Evolutionary conservation across 2,797 vertebrate species (phyloP).

Genomic region (Crenichthys baileyi): DNA sequence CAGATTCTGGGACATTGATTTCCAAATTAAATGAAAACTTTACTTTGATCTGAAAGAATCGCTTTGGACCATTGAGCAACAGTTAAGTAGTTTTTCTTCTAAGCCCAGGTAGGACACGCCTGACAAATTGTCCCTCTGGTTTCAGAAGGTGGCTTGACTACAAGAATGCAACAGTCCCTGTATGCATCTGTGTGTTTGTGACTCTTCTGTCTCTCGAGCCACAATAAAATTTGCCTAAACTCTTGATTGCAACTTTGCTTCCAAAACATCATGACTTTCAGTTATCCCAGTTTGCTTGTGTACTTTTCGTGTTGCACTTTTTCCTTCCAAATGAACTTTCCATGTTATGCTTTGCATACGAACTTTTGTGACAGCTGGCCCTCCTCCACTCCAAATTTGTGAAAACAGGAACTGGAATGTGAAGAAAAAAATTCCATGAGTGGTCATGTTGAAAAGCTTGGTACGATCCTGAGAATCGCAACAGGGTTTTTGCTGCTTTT

Average conservation of each 20-base stretch:
- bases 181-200: neutral
- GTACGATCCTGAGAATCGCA: constrained; percentile 1
- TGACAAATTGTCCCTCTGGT: neutral
- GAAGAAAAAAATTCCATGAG: neutral
- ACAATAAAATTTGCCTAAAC: too few relatives aligned
- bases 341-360: neutral
- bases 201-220: neutral
- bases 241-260: neutral
- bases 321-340: neutral
- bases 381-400: too few relatives aligned
- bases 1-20: too few relatives aligned
- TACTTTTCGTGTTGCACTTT: neutral
- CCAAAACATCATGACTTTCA: neutral
- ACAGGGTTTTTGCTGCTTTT: constrained; percentile 8
- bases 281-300: neutral
- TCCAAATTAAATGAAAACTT: too few relatives aligned
- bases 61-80: too few relatives aligned
- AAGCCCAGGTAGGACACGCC: neutral
- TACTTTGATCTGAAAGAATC: too few relatives aligned
- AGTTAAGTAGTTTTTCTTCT: neutral
- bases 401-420: constrained; percentile 24
- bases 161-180: neutral
- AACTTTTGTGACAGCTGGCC: neutral
- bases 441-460: constrained; percentile 1
- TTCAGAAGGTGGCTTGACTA: neutral